Base-by-base conservation (phyloP, 2,113 vertebrate genomes). In the Oncorhynchus masou region DNA sequence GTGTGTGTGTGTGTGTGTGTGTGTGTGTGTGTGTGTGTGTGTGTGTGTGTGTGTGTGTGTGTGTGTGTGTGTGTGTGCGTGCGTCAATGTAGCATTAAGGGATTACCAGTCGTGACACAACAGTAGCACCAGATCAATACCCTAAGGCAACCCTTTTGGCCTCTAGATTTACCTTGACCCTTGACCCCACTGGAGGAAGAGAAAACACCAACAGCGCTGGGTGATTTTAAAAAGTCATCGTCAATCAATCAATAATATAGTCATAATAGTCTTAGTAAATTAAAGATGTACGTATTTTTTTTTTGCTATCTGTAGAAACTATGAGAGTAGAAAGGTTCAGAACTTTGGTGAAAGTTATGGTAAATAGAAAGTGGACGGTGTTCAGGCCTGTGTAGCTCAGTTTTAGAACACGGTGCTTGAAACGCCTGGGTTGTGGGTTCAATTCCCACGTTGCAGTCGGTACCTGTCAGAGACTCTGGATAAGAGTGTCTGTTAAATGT, bases 1-100 rank as follows among this genome's bases (percentile, higher is more conserved):
- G 64, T 51, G 73, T 31, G 45, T 57, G 65, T 34, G 65, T 75
- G 74, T 22, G 19, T 25, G 74, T 60, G 19, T 49, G 22, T 29
- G 48, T 51, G 22, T 16, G 39, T 51, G 27, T 31, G 13, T 31
- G 68, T 78, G 57, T 22, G 70, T 54, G 5, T 31, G 31, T 31
- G 31, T 6, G 31, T 6, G 5, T 34, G 62, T 65, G 34, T 68
- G 67, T 34, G 49, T 16, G 12, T 9, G 49, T 31, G 45, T 54
- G n/a, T 20, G 34, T 29, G 60, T 65, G n/a, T 22, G 34, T 49
- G 39, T 39, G 15, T 20, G 74, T 73, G 31, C 11, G 68, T 66
- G 64, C 54, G 24, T 69, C 59, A 22, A 49, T 20, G 12, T 51
- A 7, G 54, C 5, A 64, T 24, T 72, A 2, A 0, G 31, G 73